Percentiles rank a stretch among this genome's conserved stretches.
Evolutionary conservation across 1,140 invertebrate species (phyloP).

Genomic region (Drosophila pandora): DNA sequence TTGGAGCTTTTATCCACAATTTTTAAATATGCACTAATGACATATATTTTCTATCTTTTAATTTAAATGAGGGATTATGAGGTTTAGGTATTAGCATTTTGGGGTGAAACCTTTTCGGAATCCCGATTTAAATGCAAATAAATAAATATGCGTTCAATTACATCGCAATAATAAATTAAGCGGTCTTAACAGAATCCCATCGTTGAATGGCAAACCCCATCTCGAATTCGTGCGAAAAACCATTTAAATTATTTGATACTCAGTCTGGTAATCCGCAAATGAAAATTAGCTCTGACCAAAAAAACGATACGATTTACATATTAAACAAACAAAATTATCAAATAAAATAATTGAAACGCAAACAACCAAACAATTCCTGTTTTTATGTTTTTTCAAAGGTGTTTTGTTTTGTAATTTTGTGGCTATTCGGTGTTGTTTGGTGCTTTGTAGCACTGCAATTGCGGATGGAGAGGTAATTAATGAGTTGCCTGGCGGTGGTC

Average conservation of each 20-base stretch:
- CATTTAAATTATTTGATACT: constrained; percentile 46
- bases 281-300: constrained; percentile 43
- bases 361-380: constrained; percentile 42
- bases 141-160: constrained; percentile 23
- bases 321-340: constrained; percentile 51
- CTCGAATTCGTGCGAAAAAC: constrained; percentile 16
- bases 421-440: constrained; percentile 14
- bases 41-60: too few relatives aligned
- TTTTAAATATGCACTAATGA: too few relatives aligned
- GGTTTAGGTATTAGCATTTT: not conserved
- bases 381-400: constrained; percentile 15
- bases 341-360: constrained; percentile 45
- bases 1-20: too few relatives aligned
- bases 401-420: constrained; percentile 15
- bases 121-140: constrained; percentile 17
- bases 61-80: too few relatives aligned
- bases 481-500: constrained; percentile 30
- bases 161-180: constrained; percentile 50
- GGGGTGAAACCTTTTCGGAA: not conserved
- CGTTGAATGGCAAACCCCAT: constrained; percentile 16
- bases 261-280: constrained; percentile 44
- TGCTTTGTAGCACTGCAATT: constrained; percentile 22
- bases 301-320: constrained; percentile 44
- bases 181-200: constrained; percentile 33
- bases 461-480: constrained; percentile 38